phyloP scores from a whole-genome alignment of 2,888 invertebrate species.

The Dicyrtoma fusca region DNA sequence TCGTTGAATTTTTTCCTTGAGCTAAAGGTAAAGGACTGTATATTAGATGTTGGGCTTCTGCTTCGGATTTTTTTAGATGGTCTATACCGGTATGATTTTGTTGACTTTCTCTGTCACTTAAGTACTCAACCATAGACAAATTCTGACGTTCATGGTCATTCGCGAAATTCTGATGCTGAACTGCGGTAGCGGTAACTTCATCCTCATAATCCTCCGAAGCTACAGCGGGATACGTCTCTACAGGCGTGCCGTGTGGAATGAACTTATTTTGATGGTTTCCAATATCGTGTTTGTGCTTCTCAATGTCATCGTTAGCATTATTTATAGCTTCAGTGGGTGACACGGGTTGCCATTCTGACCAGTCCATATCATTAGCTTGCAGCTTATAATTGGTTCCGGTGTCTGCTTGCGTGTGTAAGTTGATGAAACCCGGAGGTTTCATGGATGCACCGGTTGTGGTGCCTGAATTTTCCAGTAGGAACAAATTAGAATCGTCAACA shows the following conservation, averaged over 20 bases:
- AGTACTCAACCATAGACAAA: not conserved
- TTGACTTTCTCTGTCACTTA: not conserved
- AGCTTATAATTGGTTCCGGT: constrained; percentile 36
- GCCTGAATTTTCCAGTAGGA: not conserved
- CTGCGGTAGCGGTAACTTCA: too few relatives aligned
- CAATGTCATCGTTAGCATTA: not conserved
- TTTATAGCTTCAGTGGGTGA: not conserved
- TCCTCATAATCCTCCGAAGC: not conserved
- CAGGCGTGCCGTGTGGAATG: constrained; percentile 23
- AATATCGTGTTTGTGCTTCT: not conserved
- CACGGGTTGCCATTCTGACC: constrained; percentile 38
- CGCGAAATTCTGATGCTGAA: not conserved
- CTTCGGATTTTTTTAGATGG: too few relatives aligned
- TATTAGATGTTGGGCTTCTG: too few relatives aligned
- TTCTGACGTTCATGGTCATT: not conserved
- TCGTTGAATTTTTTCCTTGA: constrained; percentile 2
- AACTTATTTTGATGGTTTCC: constrained; percentile 2
- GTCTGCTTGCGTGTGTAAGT: not conserved
- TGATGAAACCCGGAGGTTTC: not conserved
- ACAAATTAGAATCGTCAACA: not conserved
- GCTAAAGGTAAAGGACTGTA: too few relatives aligned
- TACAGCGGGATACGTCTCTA: constrained; percentile 26
- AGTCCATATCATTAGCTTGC: constrained; percentile 11
- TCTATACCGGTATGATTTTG: not conserved
- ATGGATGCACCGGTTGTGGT: not conserved